phyloP scores from a whole-genome alignment of 2,888 invertebrate genomes.

The Monoplex corrugatus region DNA sequence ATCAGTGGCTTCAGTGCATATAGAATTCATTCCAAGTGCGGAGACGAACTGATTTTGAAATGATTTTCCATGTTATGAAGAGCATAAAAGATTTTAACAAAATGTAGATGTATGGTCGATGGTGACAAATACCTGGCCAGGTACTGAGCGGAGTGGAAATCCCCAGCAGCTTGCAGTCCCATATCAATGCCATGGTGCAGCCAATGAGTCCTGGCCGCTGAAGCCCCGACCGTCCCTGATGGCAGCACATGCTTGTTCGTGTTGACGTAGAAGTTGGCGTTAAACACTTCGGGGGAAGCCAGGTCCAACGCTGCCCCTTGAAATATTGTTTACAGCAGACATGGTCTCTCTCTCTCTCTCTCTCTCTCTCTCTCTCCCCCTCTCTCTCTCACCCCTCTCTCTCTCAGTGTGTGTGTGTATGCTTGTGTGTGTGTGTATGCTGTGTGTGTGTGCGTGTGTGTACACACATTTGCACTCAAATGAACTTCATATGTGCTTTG shows the following conservation, averaged over 20 bases:
- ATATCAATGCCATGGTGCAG: constrained; percentile 55
- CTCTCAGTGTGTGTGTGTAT: neutral
- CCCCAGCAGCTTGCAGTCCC: constrained; percentile 59
- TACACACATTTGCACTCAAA: too few species aligned
- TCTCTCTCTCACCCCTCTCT: neutral
- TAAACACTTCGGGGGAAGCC: constrained; percentile 58
- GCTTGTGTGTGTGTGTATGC: neutral
- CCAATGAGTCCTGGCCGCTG: constrained; percentile 60
- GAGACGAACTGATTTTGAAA: too few species aligned
- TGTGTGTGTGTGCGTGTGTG: neutral
- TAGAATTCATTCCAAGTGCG: too few species aligned
- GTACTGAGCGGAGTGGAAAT: constrained; percentile 63
- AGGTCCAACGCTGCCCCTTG: too few species aligned
- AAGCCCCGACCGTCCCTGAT: constrained; percentile 37
- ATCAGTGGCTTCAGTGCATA: too few species aligned
- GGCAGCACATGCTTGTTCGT: constrained; percentile 52
- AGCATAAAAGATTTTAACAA: too few species aligned
- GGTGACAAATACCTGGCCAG: constrained; percentile 62
- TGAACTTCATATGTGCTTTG: too few species aligned
- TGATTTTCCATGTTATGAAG: too few species aligned
- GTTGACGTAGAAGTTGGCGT: constrained; percentile 60
- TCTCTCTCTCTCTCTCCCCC: neutral
- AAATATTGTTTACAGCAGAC: too few species aligned
- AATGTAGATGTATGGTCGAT: too few species aligned
- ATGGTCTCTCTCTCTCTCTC: neutral